Percentiles rank a stretch among this genome's conserved stretches.
These are phyloP conservation scores for Drosophila repleta DNA, from an alignment of 1,140 invertebrate genomes.

Conservation along the genomic window DNA sequence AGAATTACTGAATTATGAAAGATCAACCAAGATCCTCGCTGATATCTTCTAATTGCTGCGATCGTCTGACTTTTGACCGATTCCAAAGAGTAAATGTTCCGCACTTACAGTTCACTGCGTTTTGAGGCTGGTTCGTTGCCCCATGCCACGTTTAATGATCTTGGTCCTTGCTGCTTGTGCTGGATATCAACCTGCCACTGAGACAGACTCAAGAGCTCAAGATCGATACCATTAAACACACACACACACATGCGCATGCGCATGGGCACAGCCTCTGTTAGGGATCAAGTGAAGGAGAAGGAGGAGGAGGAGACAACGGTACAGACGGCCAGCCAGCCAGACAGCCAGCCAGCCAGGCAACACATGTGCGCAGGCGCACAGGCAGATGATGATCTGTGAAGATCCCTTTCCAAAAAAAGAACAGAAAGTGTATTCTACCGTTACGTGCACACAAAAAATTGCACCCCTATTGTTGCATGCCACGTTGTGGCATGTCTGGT, in stretches of 20 bases:
- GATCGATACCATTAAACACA: conserved; percentile 64
- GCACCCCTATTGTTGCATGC: conserved; percentile 68
- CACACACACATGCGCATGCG: neutral
- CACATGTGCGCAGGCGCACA: conserved; percentile 57
- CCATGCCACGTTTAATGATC: conserved; percentile 66
- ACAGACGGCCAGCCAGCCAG: conserved; percentile 55
- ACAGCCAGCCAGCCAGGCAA: conserved; percentile 54
- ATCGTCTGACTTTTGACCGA: conserved; percentile 25
- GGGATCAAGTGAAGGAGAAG: conserved; percentile 15
- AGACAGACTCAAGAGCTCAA: conserved; percentile 65
- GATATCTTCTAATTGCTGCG: neutral
- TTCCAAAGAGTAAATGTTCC: conserved; percentile 25
- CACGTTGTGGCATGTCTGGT: conserved; percentile 24
- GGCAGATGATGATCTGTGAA: conserved; percentile 49
- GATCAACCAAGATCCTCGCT: neutral
- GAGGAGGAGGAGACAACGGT: conserved; percentile 21
- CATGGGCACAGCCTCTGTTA: neutral
- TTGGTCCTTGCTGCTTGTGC: conserved; percentile 47
- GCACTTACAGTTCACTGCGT: conserved; percentile 65
- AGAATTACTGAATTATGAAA: too few species aligned
- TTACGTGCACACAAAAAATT: conserved; percentile 78
- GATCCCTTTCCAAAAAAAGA: conserved; percentile 59
- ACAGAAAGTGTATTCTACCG: conserved; percentile 69
- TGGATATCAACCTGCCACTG: conserved; percentile 70
- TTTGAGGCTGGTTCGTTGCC: conserved; percentile 67